phyloP scores from a whole-genome alignment of 1,140 invertebrate genomes.

The Caenorhabditis inopinata region DNA sequence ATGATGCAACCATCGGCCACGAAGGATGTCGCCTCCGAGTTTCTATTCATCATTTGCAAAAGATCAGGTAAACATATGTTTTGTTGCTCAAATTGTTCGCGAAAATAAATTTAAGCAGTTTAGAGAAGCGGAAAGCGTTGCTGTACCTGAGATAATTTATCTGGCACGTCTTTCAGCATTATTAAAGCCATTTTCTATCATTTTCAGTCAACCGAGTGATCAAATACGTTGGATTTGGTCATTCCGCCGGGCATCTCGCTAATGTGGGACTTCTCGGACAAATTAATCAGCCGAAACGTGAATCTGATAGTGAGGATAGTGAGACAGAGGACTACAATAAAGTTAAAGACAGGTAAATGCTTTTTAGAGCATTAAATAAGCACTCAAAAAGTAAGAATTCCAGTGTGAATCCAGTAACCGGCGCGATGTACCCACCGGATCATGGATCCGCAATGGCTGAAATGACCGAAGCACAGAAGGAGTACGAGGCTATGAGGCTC shows the following conservation, averaged over 20 bases:
- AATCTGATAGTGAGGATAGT: slow-evolving; percentile 61
- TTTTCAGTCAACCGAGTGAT: slow-evolving; percentile 78
- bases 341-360: slow-evolving; percentile 75
- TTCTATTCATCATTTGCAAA: slow-evolving; percentile 95
- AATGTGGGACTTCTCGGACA: slow-evolving; percentile 80
- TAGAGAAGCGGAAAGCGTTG: too few species aligned
- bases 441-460: slow-evolving; percentile 72
- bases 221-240: slow-evolving; percentile 98
- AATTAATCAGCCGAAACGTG: slow-evolving; percentile 57
- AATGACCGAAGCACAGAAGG: slow-evolving; percentile 95
- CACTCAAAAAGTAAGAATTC: slow-evolving; percentile 52
- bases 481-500: slow-evolving; percentile 92
- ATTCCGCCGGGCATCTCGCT: slow-evolving; percentile 92
- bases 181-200: too few species aligned
- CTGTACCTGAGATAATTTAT: too few species aligned
- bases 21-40: slow-evolving; percentile 81
- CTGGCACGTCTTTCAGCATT: too few species aligned
- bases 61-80: slow-evolving; percentile 77
- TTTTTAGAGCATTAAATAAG: not conserved
- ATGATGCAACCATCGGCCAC: slow-evolving; percentile 81
- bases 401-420: slow-evolving; percentile 89
- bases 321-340: slow-evolving; percentile 67
- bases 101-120: too few species aligned
- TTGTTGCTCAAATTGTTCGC: too few species aligned
- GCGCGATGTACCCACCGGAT: slow-evolving; percentile 77